These are phyloP conservation scores for Chlamydotis undulata DNA, from an alignment of 2,113 vertebrate species.

Conservation along the genomic window DNA sequence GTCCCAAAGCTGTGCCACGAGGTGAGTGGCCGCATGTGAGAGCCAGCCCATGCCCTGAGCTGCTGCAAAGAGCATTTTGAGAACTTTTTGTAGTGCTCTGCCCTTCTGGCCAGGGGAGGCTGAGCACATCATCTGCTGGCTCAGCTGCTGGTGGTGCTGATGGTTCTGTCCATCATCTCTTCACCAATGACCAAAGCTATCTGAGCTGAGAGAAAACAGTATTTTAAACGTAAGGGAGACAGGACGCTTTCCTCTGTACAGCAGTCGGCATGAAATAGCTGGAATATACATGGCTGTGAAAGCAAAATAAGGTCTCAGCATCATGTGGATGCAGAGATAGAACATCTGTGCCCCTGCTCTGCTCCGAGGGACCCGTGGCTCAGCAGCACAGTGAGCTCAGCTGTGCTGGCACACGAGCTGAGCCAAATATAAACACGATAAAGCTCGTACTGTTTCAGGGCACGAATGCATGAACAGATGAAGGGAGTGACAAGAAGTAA, in stretches of 20 bases:
- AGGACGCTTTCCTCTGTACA: not conserved
- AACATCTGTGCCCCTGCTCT: not conserved
- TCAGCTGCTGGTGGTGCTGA: not conserved
- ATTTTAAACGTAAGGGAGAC: not conserved
- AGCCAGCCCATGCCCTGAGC: not conserved
- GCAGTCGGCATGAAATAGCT: not conserved
- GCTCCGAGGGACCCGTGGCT: not conserved
- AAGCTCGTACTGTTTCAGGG: not conserved
- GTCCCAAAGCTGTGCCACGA: rapidly evolving
- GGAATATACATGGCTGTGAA: not conserved
- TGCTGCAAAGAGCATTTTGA: not conserved
- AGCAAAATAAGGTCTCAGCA: not conserved
- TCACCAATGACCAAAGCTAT: not conserved
- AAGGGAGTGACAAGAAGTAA: not conserved
- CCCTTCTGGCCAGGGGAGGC: not conserved
- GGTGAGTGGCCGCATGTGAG: rapidly evolving
- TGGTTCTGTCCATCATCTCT: not conserved
- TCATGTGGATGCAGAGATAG: not conserved
- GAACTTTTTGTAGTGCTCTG: not conserved
- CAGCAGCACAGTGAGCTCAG: not conserved
- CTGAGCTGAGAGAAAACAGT: not conserved
- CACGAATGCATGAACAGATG: not conserved
- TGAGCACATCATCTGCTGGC: not conserved
- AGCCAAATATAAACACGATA: not conserved
- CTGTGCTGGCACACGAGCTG: not conserved